A percentile compares a stretch with the other conserved stretches of the same genome.
phyloP scores from a whole-genome alignment of 2,797 vertebrate species.

The Anabas testudineus region DNA sequence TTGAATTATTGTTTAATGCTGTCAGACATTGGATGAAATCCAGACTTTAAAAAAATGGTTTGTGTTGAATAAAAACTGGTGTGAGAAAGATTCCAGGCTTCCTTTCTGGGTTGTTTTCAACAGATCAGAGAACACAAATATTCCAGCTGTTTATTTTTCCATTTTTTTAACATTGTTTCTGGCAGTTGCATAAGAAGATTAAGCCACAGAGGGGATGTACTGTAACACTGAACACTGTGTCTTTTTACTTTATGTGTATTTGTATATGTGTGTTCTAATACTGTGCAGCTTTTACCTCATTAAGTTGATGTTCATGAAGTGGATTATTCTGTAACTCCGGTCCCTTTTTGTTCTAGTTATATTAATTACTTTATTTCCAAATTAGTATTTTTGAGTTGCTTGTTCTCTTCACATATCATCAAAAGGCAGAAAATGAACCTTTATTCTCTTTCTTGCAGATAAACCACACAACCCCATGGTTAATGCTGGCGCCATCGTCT shows the following conservation, averaged over 20 bases:
- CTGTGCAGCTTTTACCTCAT: background rate
- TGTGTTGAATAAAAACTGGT: background rate
- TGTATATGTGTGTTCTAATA: background rate
- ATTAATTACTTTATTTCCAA: no score
- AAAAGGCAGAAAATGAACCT: background rate
- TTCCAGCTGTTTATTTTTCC: conserved; percentile 33
- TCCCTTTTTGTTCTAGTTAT: no score
- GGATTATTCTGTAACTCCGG: no score
- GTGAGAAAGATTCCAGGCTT: conserved; percentile 12
- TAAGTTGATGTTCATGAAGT: background rate
- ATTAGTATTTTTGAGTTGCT: no score
- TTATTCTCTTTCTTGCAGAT: conserved; percentile 83
- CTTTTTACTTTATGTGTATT: no score
- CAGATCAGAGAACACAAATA: background rate
- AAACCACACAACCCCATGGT: conserved; percentile 99
- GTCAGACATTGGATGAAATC: background rate
- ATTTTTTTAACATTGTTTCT: conserved; percentile 3
- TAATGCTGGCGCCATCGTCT: conserved; percentile 97
- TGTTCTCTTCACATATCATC: no score
- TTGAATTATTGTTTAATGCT: no score
- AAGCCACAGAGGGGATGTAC: conserved; percentile 5
- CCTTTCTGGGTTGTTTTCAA: conserved; percentile 12
- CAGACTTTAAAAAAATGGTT: no score
- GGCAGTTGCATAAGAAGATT: conserved; percentile 43
- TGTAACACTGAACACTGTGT: background rate